Conservation (phyloP, 2,888 invertebrate genomes). For the Cosmorhoe ocellata region DNA sequence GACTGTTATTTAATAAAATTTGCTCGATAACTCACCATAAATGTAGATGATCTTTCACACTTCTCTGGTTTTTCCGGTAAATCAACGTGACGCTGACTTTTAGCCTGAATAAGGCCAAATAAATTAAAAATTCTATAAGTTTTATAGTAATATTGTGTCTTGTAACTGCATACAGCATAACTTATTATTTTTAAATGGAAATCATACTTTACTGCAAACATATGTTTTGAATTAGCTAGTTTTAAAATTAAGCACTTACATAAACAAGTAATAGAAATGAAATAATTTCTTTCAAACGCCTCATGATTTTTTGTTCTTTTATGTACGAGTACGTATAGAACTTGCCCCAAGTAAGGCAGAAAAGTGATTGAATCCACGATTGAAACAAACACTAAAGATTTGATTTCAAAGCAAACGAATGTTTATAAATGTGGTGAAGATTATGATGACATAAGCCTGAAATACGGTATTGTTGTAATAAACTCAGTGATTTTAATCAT, state of each 20-base stretch:
- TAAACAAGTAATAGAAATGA: conserved; percentile 24
- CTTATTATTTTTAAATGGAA: no score
- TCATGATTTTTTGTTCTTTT: background rate
- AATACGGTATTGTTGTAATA: background rate
- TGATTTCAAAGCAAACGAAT: background rate
- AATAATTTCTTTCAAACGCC: conserved; percentile 18
- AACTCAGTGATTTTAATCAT: background rate
- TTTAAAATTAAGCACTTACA: background rate
- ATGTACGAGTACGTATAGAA: background rate
- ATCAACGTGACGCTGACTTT: conserved; percentile 16
- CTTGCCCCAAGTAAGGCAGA: background rate
- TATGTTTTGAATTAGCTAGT: no score
- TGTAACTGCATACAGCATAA: no score
- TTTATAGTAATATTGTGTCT: no score
- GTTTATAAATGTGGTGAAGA: no score
- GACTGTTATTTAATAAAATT: no score
- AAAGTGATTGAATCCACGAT: background rate
- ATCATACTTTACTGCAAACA: no score
- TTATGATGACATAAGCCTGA: no score
- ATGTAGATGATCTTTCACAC: conserved; percentile 42
- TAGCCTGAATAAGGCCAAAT: conserved; percentile 13
- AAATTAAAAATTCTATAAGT: no score
- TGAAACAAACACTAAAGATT: background rate
- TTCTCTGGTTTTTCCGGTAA: conserved; percentile 37
- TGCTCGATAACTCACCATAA: conserved; percentile 38